Conservation (phyloP, 92 coral and sea anemone species). For the Meandrina meandrites region DNA sequence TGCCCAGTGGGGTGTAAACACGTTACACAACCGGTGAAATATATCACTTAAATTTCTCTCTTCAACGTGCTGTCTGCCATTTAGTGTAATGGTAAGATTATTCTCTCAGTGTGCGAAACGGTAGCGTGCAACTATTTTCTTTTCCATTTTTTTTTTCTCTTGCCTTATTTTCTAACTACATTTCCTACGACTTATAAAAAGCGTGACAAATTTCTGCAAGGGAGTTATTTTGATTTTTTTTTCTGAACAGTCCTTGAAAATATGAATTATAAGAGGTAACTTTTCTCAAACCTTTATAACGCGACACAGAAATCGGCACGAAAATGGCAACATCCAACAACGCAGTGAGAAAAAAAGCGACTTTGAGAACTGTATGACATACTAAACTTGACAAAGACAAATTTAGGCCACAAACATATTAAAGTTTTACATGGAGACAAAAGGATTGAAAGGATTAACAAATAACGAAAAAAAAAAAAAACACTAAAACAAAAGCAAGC, state of each 20-base stretch:
- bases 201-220: background rate
- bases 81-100: background rate
- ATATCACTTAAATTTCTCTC: background rate
- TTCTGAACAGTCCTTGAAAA: background rate
- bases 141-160: background rate
- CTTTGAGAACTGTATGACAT: no score
- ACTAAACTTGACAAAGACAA: no score
- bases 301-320: background rate
- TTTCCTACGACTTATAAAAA: no score
- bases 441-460: no score
- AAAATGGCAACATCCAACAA: background rate
- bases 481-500: background rate
- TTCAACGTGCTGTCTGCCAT: conserved; percentile 2
- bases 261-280: no score
- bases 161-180: background rate
- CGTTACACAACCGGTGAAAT: background rate
- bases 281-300: no score
- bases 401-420: no score
- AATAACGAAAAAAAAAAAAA: background rate
- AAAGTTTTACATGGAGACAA: no score
- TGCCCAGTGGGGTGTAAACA: background rate
- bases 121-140: background rate
- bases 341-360: background rate
- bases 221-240: background rate
- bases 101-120: no score